Base-by-base conservation (phyloP, 1,140 invertebrate species). In the Campoletis sonorensis region DNA sequence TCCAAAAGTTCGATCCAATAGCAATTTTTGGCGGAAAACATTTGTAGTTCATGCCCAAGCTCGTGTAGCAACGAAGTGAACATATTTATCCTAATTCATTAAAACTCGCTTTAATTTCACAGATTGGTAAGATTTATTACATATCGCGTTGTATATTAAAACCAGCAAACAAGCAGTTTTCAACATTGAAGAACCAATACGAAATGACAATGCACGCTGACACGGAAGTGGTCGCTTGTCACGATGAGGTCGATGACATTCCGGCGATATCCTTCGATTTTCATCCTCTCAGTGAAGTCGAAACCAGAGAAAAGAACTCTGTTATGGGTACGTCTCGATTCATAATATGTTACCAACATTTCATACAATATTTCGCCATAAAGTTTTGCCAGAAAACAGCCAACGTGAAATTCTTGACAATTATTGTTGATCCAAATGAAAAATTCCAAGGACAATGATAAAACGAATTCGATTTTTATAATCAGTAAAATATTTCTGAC, bases 201-300 rank as follows among this genome's bases (percentile, higher is more conserved):
- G 99, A 99, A 89, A 96, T 99, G 95, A 96, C 96, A 0, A 95
- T 99, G 85, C 95, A 92, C n/a, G 91, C 92, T 23, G 97, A 99
- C 45, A 96, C 97, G 0, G 93, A 96, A 84, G 93, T 98, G 10
- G 92, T 95, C 51, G 93, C 94, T 72, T 97, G 96, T 85, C 92
- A 93, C 72, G 93, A 95, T 80, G 94, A 95, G 64, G 87, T 89
- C 21, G 86, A 89, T 1, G 90, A 93, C 16, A 94, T 99, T 85
- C 98, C 98, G 1, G 93, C 93, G 30, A 92, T 98, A n/a, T 94
- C 95, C 61, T 99, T 95, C 89, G 94, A 98, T 86, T 98, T 99
- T 90, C 89, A 95, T 7, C 93, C 95, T 0, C 96, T 99, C 82
- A 94, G 92, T 84, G 92, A 96, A n/a, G 93, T 99, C 58, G 94